Percentiles rank a stretch among this genome's conserved stretches.
These are phyloP conservation scores for Gobio gobio DNA, from an alignment of 2,113 vertebrate species.

Conservation along the genomic window DNA sequence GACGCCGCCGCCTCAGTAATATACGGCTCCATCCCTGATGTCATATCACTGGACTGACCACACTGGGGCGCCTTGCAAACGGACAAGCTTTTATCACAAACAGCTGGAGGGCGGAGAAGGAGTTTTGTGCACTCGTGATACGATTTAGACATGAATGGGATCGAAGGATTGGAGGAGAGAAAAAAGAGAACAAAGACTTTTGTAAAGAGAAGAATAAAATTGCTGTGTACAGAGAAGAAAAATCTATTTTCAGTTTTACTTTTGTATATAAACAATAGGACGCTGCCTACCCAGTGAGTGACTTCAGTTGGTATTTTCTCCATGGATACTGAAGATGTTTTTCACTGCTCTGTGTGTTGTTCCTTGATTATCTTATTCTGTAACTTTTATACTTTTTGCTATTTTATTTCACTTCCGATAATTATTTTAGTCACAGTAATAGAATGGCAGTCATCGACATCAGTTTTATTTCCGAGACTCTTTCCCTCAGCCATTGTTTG, in stretches of 20 bases:
- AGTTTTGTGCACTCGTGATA: constrained; percentile 57
- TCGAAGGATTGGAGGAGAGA: constrained; percentile 48
- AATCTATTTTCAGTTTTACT: constrained; percentile 99
- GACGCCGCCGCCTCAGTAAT: constrained; percentile 85
- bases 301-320: constrained; percentile 88
- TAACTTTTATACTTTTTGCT: constrained; percentile 83
- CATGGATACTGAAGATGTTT: constrained; percentile 92
- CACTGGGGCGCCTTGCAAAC: constrained; percentile 17
- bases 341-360: constrained; percentile 81
- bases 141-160: constrained; percentile 35
- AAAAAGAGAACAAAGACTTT: constrained; percentile 75
- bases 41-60: constrained; percentile 95
- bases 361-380: constrained; percentile 79
- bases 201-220: constrained; percentile 76
- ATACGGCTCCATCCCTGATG: constrained; percentile 95
- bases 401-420: constrained; percentile 69
- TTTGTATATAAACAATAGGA: constrained; percentile 99
- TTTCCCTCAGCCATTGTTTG: constrained; percentile 42
- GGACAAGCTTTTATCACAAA: constrained; percentile 52
- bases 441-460: constrained; percentile 23
- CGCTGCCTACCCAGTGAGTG: constrained; percentile 88
- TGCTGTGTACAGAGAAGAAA: constrained; percentile 99
- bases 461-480: constrained; percentile 34
- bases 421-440: constrained; percentile 51
- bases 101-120: constrained; percentile 8